These are phyloP conservation scores for Rhea americana DNA, from an alignment of 2,113 vertebrate species.

Conservation along the genomic window DNA sequence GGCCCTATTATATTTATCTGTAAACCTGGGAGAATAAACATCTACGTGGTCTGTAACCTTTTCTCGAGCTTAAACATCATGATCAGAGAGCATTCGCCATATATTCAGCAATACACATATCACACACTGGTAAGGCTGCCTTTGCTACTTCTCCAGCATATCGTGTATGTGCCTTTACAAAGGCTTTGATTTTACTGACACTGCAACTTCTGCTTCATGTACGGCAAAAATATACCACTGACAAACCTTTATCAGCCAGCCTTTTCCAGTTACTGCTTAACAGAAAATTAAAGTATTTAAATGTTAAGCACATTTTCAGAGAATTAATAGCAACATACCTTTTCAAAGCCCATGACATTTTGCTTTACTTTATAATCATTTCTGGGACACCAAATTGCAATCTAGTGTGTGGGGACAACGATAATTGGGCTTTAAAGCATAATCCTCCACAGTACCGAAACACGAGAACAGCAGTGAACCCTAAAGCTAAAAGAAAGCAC, in stretches of 20 bases:
- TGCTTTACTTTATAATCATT: background rate
- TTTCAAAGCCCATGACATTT: background rate
- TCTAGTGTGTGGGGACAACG: background rate
- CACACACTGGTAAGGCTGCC: background rate
- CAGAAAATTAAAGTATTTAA: background rate
- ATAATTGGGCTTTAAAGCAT: background rate
- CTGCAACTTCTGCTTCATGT: background rate
- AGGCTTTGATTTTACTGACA: background rate
- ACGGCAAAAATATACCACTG: background rate
- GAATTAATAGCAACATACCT: background rate
- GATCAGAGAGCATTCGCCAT: background rate
- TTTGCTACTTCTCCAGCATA: background rate
- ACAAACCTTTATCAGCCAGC: background rate
- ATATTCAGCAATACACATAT: accelerated
- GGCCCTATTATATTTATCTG: background rate
- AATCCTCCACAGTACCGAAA: background rate
- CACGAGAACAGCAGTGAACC: background rate
- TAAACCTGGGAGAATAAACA: background rate
- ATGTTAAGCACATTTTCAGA: background rate
- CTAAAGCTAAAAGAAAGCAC: conserved; percentile 7
- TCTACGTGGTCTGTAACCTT: background rate
- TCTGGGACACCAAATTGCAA: background rate
- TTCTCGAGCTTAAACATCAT: background rate
- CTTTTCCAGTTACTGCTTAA: background rate
- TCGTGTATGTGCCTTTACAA: background rate